phyloP scores from a whole-genome alignment of 2,888 invertebrate species.

The Folsomia manolachei region DNA sequence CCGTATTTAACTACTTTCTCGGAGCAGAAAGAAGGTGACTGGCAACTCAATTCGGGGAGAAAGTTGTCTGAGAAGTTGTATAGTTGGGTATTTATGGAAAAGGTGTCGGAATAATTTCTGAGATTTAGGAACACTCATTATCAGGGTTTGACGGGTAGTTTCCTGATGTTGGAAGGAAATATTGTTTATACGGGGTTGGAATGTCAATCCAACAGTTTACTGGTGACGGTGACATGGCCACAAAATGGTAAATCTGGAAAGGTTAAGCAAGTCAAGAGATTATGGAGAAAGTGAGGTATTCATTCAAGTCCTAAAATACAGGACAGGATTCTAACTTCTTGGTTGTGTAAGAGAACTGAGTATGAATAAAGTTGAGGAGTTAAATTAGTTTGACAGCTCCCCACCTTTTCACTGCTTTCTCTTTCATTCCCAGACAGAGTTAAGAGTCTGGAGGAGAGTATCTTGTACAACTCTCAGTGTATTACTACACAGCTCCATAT shows the following conservation, averaged over 20 bases:
- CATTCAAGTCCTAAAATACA: too few species aligned
- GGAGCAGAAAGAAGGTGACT: too few species aligned
- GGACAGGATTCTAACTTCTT: too few species aligned
- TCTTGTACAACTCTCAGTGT: not conserved
- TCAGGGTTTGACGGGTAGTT: not conserved
- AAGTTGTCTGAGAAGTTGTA: too few species aligned
- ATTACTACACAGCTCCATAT: not conserved
- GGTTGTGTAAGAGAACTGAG: too few species aligned
- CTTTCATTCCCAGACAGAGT: not conserved
- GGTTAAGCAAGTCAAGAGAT: not conserved
- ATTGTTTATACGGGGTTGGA: not conserved
- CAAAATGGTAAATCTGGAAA: not conserved
- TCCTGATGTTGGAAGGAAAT: not conserved
- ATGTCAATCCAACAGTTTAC: not conserved
- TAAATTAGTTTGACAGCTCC: constrained; percentile 1
- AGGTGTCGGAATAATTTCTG: not conserved
- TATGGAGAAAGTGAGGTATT: not conserved
- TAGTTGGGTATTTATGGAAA: too few species aligned
- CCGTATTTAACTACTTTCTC: too few species aligned
- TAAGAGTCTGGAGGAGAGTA: not conserved
- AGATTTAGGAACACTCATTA: not conserved
- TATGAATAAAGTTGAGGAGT: constrained; percentile 8
- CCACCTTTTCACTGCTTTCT: not conserved
- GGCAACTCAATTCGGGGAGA: too few species aligned
- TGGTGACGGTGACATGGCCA: not conserved